Percentiles rank a stretch among this genome's conserved stretches.
phyloP scores from a whole-genome alignment of 2,113 vertebrate species.

The Crotalus viridis region DNA sequence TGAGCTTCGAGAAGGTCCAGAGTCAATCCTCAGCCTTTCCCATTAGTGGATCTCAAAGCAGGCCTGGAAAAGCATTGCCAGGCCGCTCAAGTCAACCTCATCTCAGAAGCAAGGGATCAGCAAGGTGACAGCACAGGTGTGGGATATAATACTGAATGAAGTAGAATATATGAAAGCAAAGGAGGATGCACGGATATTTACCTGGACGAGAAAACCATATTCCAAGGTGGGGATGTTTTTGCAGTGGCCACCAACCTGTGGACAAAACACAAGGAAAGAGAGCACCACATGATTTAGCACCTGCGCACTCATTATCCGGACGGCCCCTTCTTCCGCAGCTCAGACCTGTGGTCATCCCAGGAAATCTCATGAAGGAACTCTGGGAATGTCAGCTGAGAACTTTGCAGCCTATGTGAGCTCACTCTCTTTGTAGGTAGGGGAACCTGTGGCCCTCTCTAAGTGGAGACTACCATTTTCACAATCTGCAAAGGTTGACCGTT shows the following conservation, averaged over 20 bases:
- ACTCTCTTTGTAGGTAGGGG: not conserved
- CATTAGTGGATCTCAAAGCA: not conserved
- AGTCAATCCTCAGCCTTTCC: not conserved
- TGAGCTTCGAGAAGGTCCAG: not conserved
- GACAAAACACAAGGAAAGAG: constrained; percentile 51
- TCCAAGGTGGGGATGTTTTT: constrained; percentile 98
- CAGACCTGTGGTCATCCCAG: not conserved
- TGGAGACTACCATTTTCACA: not conserved
- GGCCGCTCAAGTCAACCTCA: not conserved
- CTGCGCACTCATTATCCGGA: not conserved
- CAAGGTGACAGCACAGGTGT: not conserved
- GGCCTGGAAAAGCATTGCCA: not conserved
- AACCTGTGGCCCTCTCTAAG: not conserved
- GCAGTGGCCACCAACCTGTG: constrained; percentile 95
- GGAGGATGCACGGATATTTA: constrained; percentile 46
- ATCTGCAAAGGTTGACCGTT: not conserved
- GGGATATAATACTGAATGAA: not conserved
- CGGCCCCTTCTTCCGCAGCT: not conserved
- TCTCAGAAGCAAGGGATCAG: not conserved
- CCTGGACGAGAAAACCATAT: constrained; percentile 98
- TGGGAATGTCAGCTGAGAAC: not conserved
- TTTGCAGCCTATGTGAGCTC: not conserved
- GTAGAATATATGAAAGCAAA: not conserved
- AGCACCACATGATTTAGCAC: constrained; percentile 40
- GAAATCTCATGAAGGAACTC: not conserved